phyloP scores from a whole-genome alignment of 2,113 vertebrate species.

The Garra rufa region DNA sequence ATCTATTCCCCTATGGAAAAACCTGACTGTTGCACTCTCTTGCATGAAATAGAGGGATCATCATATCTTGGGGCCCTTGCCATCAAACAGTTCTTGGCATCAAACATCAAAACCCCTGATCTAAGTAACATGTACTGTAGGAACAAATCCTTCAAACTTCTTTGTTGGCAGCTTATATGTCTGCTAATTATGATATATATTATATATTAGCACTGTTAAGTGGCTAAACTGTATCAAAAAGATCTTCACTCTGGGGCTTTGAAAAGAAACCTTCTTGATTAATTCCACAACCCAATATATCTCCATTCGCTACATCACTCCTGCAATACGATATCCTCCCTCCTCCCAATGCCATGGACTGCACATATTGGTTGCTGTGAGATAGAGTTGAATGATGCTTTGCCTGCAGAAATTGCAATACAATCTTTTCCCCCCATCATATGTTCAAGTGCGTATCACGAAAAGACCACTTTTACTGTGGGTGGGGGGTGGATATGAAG shows the following conservation, averaged over 20 bases:
- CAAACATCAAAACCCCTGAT: not conserved
- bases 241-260: not conserved
- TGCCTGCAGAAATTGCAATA: constrained; percentile 34
- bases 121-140: not conserved
- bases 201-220: not conserved
- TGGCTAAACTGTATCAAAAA: not conserved
- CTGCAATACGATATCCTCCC: not conserved
- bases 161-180: not conserved
- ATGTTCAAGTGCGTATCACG: constrained; percentile 2
- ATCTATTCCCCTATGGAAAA: not conserved
- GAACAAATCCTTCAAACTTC: not conserved
- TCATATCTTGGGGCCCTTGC: not conserved
- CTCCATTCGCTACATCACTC: not conserved
- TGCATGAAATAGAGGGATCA: not conserved
- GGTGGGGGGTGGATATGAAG: not conserved
- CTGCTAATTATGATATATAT: not conserved
- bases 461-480: constrained; percentile 18
- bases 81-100: not conserved
- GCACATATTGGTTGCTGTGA: constrained; percentile 5
- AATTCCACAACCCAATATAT: not conserved
- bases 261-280: not conserved
- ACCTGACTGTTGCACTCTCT: not conserved
- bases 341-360: not conserved
- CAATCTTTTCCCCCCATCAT: constrained; percentile 21
- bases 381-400: constrained; percentile 31